Base-by-base conservation (phyloP, 2,888 invertebrate genomes). In the Papilio elwesi region DNA sequence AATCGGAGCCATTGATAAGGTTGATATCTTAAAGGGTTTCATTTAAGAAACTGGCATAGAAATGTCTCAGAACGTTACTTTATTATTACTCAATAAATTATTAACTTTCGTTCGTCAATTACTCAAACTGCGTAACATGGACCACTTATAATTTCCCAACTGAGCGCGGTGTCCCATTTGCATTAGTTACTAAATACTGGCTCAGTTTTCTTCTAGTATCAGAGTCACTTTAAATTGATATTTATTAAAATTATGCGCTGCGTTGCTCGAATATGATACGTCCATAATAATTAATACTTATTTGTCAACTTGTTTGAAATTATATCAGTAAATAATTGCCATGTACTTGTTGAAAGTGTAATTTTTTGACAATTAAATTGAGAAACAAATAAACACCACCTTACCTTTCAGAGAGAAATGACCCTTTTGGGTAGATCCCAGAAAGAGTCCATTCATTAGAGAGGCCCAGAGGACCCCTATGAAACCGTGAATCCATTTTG, bases 161-260 rank as follows among this genome's bases (percentile, higher is more conserved):
- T 26, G 26, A 68, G 51, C 69, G 65, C 66, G 65, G 72, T 73
- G 69, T 36, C 26, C 52, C 51, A 70, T 73, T 73, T 73, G 65
- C 73, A 73, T 65, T 38, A 68, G 69, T 76, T 76, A 67, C 74
- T 75, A 71, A 77, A 78, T 68, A 73, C 70, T 36, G 64, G 59
- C 70, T 66, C 48, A 77, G 73, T 78, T 78, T 78, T 74, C 74
- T 71, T 72, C 74, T 74, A 75, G 74, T 76, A 74, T 70, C 68
- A 70, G 52, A 71, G 74, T 71, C 75, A 76, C 12, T 77, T 74
- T 73, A 76, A 59, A 76, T 78, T 78, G 77, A 78, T 77, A 76
- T 74, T 75, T 75, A 78, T 78, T 78, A 75, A 77, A 78, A 77
- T 77, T 77, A 77, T 76, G 71, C 77, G 63, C 13, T 55, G 65